phyloP scores from a whole-genome alignment of 2,113 vertebrate genomes.

The Petrocephalus zakoni region DNA sequence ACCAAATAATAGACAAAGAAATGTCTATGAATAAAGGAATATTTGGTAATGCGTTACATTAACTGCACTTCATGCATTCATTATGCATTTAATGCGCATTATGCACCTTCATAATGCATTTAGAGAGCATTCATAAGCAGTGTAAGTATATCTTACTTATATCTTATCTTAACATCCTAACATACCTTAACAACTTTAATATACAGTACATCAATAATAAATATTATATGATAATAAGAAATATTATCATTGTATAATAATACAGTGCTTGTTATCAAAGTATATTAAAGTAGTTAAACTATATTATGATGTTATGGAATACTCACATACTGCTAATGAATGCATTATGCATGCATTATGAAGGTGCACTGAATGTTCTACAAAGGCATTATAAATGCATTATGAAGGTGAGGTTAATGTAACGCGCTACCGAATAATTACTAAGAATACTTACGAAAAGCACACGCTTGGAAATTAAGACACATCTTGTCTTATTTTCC shows the following conservation, averaged over 20 bases:
- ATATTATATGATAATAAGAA: neutral
- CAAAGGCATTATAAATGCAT: neutral
- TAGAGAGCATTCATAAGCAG: neutral
- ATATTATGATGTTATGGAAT: neutral
- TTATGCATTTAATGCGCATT: neutral
- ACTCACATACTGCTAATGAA: neutral
- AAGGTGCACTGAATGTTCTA: neutral
- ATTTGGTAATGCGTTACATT: neutral
- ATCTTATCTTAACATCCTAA: neutral
- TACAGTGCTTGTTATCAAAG: neutral
- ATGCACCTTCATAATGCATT: neutral
- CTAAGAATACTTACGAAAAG: neutral
- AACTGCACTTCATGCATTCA: neutral
- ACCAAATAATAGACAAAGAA: neutral
- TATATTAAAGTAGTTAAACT: neutral
- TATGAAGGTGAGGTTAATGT: neutral
- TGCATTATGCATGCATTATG: neutral
- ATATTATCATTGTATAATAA: neutral
- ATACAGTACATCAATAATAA: neutral
- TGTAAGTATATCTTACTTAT: neutral
- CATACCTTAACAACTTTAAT: neutral
- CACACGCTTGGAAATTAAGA: neutral
- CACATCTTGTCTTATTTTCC: neutral
- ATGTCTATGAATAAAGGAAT: neutral
- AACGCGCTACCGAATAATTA: neutral